These are phyloP conservation scores for Ramphastos sulfuratus DNA, from an alignment of 2,113 vertebrate genomes.

Conservation along the genomic window DNA sequence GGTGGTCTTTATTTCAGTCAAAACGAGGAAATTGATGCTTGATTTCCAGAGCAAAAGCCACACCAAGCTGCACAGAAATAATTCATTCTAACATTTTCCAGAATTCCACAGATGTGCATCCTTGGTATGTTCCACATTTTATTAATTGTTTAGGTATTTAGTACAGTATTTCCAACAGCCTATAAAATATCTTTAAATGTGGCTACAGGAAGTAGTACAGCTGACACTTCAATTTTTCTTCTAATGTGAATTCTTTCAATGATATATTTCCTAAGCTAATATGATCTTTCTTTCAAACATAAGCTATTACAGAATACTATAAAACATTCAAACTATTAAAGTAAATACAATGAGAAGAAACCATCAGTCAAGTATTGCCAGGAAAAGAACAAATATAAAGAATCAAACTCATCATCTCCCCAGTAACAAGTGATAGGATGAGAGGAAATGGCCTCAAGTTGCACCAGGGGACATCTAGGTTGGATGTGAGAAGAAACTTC, in stretches of 20 bases:
- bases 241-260: not conserved
- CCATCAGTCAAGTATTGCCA: not conserved
- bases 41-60: slow-evolving; percentile 72
- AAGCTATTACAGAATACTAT: not conserved
- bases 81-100: slow-evolving; percentile 69
- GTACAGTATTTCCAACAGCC: slow-evolving; percentile 47
- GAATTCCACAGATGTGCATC: slow-evolving; percentile 51
- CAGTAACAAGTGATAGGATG: too few species aligned
- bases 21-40: slow-evolving; percentile 71
- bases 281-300: not conserved
- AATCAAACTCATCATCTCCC: not conserved
- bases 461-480: too few species aligned
- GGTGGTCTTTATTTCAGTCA: slow-evolving; percentile 76
- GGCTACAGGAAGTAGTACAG: slow-evolving; percentile 46
- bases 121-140: slow-evolving; percentile 62
- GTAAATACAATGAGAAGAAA: not conserved
- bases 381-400: not conserved
- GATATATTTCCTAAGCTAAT: slow-evolving; percentile 26
- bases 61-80: slow-evolving; percentile 65
- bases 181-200: slow-evolving; percentile 38
- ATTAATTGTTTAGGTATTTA: slow-evolving; percentile 69
- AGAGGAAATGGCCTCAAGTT: too few species aligned
- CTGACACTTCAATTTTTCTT: slow-evolving; percentile 40
- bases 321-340: not conserved
- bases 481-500: too few species aligned